phyloP scores from a whole-genome alignment of 1,140 invertebrate species.

The Lordiphosa mommai region DNA sequence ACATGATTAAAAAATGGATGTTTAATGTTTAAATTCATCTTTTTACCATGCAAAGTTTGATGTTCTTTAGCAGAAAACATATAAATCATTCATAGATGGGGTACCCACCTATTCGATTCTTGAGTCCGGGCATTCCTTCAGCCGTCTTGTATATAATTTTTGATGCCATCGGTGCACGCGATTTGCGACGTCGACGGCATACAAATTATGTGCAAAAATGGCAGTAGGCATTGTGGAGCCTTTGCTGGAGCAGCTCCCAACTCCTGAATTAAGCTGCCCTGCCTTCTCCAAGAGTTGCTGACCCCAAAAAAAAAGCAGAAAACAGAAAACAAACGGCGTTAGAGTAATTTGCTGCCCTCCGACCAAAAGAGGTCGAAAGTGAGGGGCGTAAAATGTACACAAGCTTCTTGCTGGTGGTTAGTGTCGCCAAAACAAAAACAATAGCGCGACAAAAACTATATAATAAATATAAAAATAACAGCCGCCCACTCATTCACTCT shows the following conservation, averaged over 20 bases:
- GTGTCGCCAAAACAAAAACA: slow-evolving; percentile 41
- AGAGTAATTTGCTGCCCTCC: slow-evolving; percentile 47
- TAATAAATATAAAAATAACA: slow-evolving; percentile 13
- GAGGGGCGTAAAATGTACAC: slow-evolving; percentile 54
- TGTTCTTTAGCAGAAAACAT: too few relatives aligned
- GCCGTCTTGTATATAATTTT: slow-evolving; percentile 55
- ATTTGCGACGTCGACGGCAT: slow-evolving; percentile 59
- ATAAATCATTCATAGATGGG: neutral
- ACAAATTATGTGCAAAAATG: slow-evolving; percentile 71
- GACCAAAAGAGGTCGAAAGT: slow-evolving; percentile 1
- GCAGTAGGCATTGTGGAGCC: slow-evolving; percentile 66
- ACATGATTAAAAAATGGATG: too few relatives aligned
- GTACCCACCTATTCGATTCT: slow-evolving; percentile 8
- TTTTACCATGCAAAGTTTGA: too few relatives aligned
- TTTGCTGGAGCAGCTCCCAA: slow-evolving; percentile 47
- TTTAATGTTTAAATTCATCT: too few relatives aligned
- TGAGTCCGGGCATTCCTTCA: neutral
- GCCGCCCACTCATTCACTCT: slow-evolving; percentile 4
- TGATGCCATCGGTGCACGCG: slow-evolving; percentile 69
- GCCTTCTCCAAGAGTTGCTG: slow-evolving; percentile 38
- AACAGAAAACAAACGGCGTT: slow-evolving; percentile 18
- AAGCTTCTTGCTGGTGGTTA: slow-evolving; percentile 76
- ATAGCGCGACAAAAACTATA: slow-evolving; percentile 28
- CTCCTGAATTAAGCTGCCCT: slow-evolving; percentile 11
- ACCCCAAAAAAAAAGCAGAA: slow-evolving; percentile 50